Evolutionary conservation across 2,797 vertebrate species (phyloP).

Genomic region (Poecilia wingei): DNA sequence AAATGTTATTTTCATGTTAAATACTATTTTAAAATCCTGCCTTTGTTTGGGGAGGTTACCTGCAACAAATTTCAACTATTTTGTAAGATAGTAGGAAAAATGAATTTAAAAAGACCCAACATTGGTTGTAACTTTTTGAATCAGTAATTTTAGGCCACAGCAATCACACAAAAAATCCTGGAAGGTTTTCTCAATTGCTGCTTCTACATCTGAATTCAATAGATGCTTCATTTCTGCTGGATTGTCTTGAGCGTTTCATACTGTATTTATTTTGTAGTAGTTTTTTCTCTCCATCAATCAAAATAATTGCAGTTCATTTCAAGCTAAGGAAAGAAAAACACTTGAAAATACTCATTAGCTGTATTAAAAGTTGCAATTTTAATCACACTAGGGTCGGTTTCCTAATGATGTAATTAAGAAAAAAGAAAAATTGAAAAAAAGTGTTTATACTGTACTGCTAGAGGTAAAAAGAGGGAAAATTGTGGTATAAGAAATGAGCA

Average conservation of each 20-base stretch:
- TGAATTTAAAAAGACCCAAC: no score
- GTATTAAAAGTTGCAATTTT: slow-evolving; percentile 1
- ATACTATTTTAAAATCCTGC: no score
- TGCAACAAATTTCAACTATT: no score
- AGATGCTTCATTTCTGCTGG: background rate
- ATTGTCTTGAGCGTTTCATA: background rate
- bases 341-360: background rate
- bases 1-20: no score
- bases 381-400: background rate
- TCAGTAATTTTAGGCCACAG: no score
- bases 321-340: background rate
- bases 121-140: no score
- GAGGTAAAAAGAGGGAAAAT: background rate
- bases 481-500: background rate
- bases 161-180: no score
- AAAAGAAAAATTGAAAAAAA: background rate
- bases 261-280: background rate
- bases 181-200: background rate
- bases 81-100: no score
- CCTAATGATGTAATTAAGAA: background rate
- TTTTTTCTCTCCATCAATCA: background rate
- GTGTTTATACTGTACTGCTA: background rate
- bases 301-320: background rate
- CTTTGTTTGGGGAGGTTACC: no score
- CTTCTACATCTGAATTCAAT: background rate